Base-by-base conservation (phyloP, 2,888 invertebrate genomes). In the Plebejus melissa region DNA sequence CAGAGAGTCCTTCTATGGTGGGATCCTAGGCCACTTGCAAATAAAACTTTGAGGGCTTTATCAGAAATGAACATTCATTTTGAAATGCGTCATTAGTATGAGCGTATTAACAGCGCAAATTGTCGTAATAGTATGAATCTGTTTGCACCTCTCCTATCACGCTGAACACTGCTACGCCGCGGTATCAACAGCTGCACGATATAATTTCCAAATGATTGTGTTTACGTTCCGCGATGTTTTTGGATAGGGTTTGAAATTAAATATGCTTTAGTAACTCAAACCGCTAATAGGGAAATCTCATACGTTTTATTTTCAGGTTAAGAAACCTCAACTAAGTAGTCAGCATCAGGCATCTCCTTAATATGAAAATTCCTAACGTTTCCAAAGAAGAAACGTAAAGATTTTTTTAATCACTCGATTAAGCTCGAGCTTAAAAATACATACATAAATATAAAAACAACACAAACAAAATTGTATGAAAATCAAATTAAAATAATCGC, bases 171-270 rank as follows among this genome's bases (percentile, higher is more conserved):
- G 57, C 46, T 54, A 69, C 65, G 46, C 16, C 41, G 16, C 36
- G 22, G 57, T 75, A 71, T 38, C 58, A 77, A 65, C 79, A 78
- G 80, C 78, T 80, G 80, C 69, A 57, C 13, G 77, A 76, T 76
- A 77, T 80, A 77, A 79, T 78, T 78, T 77, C 77, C 76, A 77
- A 77, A 78, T 79, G 70, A 78, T 74, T 75, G 65, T 77, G 77
- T 77, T 78, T 78, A 77, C 74, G 50, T 71, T 58, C 58, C 38
- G 75, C 60, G 75, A 76, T 77, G 76, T 78, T 78, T 75, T 75
- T 65, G 75, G 58, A 58, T 41, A 28, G 69, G 65, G 77, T 77
- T 78, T 69, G 74, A 74, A 74, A 69, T 54, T 50, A 22, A 22
- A 22, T 22, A 4, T 57, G 70, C 41, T 38, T 65, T 57, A 41